phyloP scores from a whole-genome alignment of 2,113 vertebrate species.

The Bagarius yarrelli region DNA sequence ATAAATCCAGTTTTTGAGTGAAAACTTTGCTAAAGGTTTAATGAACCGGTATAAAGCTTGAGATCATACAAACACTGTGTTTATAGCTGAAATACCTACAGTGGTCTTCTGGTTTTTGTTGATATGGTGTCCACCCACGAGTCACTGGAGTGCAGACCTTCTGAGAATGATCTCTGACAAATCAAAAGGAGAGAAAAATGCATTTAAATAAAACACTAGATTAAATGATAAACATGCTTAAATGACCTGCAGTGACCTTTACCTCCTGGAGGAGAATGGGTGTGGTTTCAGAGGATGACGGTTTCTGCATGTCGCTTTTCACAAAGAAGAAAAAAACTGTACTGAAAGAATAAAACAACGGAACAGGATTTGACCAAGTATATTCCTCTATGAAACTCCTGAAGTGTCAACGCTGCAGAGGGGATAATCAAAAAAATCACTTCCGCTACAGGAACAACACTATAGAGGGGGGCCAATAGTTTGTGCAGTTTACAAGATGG shows the following conservation, averaged over 20 bases:
- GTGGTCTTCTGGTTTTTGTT: constrained; percentile 65
- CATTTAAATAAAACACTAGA: background rate
- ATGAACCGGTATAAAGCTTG: no score
- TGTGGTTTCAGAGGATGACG: constrained; percentile 58
- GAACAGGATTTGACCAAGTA: background rate
- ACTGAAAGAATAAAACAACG: constrained; percentile 67
- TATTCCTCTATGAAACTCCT: no score
- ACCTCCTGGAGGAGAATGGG: constrained; percentile 80
- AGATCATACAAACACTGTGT: no score
- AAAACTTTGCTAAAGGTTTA: no score
- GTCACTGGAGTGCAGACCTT: constrained; percentile 58
- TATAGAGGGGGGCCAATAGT: constrained; percentile 42
- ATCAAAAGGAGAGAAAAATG: background rate
- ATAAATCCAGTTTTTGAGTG: no score
- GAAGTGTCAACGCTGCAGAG: no score
- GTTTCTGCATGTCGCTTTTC: constrained; percentile 76
- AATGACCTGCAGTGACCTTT: background rate
- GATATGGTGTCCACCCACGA: constrained; percentile 82
- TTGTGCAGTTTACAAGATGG: background rate
- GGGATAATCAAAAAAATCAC: no score
- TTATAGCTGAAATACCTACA: constrained; percentile 70
- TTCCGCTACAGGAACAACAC: no score
- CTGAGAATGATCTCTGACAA: constrained; percentile 69
- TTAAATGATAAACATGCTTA: background rate
- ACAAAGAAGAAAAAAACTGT: constrained; percentile 87